Conservation (phyloP, 2,888 invertebrate species). For the Parnassius mnemosyne region DNA sequence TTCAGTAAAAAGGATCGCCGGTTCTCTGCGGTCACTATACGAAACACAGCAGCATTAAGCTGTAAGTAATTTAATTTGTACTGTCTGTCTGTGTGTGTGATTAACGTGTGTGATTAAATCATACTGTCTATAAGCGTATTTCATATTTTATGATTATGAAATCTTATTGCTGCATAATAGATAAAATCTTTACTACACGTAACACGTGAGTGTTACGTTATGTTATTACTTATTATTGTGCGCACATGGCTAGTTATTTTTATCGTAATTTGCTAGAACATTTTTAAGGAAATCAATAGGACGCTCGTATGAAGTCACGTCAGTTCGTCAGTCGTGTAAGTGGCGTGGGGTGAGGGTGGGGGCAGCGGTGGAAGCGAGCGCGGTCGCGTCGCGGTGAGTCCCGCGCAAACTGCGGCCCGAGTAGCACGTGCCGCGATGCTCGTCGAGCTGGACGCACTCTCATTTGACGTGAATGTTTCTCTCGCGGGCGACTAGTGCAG, state of each 20-base stretch:
- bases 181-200: too few species aligned
- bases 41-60: too few species aligned
- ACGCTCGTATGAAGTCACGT: constrained; percentile 46
- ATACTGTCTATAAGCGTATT: too few species aligned
- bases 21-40: too few species aligned
- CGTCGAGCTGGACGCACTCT: constrained; percentile 56
- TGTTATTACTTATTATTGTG: not conserved
- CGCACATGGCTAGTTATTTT: constrained; percentile 1
- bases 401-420: constrained; percentile 69
- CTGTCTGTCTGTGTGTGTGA: too few species aligned
- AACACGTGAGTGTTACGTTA: not conserved
- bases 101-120: too few species aligned
- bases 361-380: constrained; percentile 27
- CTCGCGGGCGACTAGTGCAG: not conserved
- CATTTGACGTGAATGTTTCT: not conserved
- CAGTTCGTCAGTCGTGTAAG: constrained; percentile 8
- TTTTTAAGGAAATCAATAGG: constrained; percentile 41
- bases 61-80: too few species aligned
- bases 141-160: too few species aligned
- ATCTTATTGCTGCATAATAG: too few species aligned
- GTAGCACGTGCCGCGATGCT: constrained; percentile 74
- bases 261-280: constrained; percentile 1
- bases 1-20: too few species aligned
- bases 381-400: constrained; percentile 44
- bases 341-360: constrained; percentile 29